Percentiles rank a stretch among this genome's conserved stretches.
These are phyloP conservation scores for Enteromius anoplus DNA, from an alignment of 2,797 vertebrate genomes.

Conservation along the genomic window DNA sequence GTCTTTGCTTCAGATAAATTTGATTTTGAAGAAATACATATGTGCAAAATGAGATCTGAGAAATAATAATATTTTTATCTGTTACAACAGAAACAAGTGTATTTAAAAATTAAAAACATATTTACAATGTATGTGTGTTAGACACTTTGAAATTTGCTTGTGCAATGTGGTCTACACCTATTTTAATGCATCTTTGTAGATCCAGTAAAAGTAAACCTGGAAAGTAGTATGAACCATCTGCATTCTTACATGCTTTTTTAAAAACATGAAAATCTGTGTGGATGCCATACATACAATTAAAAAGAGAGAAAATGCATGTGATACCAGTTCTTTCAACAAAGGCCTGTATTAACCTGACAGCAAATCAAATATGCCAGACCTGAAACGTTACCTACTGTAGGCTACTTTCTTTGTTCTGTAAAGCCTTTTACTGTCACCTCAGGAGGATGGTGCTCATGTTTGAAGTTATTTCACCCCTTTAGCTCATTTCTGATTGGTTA, in stretches of 20 bases:
- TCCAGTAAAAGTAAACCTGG: background rate
- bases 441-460: background rate
- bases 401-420: background rate
- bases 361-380: background rate
- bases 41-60: background rate
- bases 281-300: background rate
- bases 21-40: background rate
- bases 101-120: background rate
- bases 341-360: background rate
- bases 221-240: background rate
- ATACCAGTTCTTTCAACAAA: background rate
- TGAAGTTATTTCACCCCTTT: constrained; percentile 13
- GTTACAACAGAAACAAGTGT: background rate
- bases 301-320: background rate
- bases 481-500: constrained; percentile 9
- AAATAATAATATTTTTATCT: background rate
- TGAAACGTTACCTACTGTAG: background rate
- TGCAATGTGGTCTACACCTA: background rate
- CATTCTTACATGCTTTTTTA: background rate
- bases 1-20: background rate
- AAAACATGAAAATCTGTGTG: background rate
- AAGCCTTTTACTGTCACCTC: background rate
- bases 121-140: background rate
- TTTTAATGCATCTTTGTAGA: background rate
- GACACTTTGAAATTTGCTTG: background rate